Conservation (phyloP, 2,113 vertebrate genomes). For the Sapajus apella region DNA sequence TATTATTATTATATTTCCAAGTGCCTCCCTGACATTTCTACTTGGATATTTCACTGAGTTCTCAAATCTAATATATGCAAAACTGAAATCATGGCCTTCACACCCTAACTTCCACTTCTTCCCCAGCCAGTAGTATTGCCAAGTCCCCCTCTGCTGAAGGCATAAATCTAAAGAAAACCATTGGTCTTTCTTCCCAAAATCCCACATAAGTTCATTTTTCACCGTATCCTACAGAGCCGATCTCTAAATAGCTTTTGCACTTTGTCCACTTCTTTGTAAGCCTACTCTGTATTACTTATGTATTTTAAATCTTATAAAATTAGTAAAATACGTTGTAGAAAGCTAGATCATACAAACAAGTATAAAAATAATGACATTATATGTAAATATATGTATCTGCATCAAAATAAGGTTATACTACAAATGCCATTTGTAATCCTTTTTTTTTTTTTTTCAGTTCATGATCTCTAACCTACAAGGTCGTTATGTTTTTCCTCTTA, state of each 20-base stretch:
- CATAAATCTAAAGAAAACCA: neutral
- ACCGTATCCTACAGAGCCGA: neutral
- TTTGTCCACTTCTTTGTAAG: neutral
- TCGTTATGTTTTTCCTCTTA: neutral
- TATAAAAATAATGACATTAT: neutral
- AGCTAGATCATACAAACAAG: neutral
- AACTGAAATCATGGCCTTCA: neutral
- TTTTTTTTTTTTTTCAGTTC: neutral
- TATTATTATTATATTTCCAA: neutral
- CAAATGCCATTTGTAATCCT: neutral
- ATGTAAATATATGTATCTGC: neutral
- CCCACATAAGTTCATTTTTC: too few relatives aligned
- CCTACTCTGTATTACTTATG: neutral
- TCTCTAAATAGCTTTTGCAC: neutral
- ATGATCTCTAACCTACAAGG: neutral
- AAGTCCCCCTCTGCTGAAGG: neutral
- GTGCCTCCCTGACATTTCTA: neutral
- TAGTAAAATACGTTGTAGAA: neutral
- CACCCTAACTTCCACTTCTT: neutral
- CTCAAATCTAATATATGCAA: neutral
- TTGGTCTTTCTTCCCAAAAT: neutral
- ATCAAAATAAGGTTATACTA: neutral
- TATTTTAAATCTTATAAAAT: neutral
- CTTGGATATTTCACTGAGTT: neutral
- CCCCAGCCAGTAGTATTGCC: neutral